phyloP scores from a whole-genome alignment of 2,113 vertebrate species.

The Elaphurus davidianus region DNA sequence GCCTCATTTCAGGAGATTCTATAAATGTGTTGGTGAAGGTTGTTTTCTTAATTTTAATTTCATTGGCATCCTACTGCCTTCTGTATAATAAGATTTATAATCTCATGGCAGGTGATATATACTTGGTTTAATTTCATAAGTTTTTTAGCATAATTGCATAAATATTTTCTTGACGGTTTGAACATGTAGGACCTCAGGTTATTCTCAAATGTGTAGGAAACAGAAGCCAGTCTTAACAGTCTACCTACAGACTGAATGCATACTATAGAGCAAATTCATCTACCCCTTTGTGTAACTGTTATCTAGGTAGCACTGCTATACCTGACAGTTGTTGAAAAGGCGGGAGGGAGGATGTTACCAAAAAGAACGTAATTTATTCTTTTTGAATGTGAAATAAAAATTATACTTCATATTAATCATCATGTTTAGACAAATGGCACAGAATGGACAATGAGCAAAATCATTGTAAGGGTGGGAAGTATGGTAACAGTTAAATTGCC shows the following conservation, averaged over 20 bases:
- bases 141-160: not conserved
- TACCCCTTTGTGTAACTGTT: not conserved
- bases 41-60: not conserved
- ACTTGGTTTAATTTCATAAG: not conserved
- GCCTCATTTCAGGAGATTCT: not conserved
- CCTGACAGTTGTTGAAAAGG: not conserved
- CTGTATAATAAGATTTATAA: not conserved
- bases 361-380: not conserved
- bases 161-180: not conserved
- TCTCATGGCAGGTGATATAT: not conserved
- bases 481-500: not conserved
- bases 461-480: not conserved
- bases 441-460: not conserved
- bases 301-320: not conserved
- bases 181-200: not conserved
- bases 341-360: not conserved
- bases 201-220: not conserved
- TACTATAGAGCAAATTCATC: not conserved
- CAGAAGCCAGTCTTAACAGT: not conserved
- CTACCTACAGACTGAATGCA: not conserved
- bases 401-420: not conserved
- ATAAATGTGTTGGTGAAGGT: not conserved
- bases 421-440: not conserved
- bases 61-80: not conserved
- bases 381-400: not conserved